Base-by-base conservation (phyloP, 2,888 invertebrate species). In the Tipula vernalis region DNA sequence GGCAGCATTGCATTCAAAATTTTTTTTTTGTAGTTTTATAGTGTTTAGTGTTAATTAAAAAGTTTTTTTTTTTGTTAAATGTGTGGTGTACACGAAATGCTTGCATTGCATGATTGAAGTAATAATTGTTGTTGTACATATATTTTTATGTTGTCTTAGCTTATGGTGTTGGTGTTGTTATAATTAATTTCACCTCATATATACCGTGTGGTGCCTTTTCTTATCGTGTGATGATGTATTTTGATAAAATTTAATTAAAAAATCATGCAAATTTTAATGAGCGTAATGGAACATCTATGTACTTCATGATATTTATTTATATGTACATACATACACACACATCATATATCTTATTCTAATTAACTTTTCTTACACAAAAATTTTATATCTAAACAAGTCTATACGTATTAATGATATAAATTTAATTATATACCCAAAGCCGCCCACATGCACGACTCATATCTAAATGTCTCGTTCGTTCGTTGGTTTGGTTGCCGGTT, bases 191-290 rank as follows among this genome's bases (percentile, higher is more conserved):
- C 71, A 18, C 71, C 28, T 71, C 71, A 71, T 71, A 71, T 12
- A 44, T 28, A 71, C 71, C 28, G 28, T 71, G 28, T 71, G 71
- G 71, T 71, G 71, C 71, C 71, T 71, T 71, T 71, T 71, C 71
- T 71, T 71, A 71, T 71, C 71, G 28, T 71, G 71, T 28, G 71
- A 71, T 71, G 71, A 71, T 71, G 71, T 71, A 28, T 71, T 71
- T 71, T 71, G 71, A 71, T 71, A 71, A 71, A 71, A 71, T 71
- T 71, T 71, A 71, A 71, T 71, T 71, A 71, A 71, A 71, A 71
- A 71, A 28, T 71, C 71, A 71, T 71, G 71, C 71, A 71, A 71
- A 71, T 28, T 71, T 71, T 71, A 71, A 71, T 71, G 71, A 71
- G 71, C 28, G 18, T 71, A 71, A 71, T 71, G 71, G 18, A 71